Base-by-base conservation (phyloP, 2,797 vertebrate species). In the Brachyalestes nurse region DNA sequence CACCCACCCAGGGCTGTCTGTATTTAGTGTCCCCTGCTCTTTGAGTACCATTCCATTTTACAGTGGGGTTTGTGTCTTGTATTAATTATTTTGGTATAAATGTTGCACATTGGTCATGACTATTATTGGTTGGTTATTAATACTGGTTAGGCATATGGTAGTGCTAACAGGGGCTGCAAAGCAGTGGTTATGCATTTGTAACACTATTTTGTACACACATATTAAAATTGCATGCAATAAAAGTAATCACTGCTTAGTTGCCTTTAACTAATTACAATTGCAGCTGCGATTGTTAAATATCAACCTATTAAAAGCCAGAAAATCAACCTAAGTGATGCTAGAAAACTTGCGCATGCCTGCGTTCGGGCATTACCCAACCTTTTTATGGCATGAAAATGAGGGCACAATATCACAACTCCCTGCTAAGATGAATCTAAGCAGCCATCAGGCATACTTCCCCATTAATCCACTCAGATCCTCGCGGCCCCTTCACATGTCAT, bases 391-490 rank as follows among this genome's bases (percentile, higher is more conserved):
- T 66, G n/a, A 71, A 75, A 78, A 75, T 25, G 61, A 38, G 45
- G 28, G 55, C 57, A 53, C 79, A 76, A 80, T 76, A 86, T 83
- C 80, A 88, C 64, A 80, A 70, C 77, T 76, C 77, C 71, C 55
- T 9, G 40, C 77, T 79, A 83, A 55, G 5, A 60, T 76, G 76
- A 84, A 83, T 81, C 79, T 83, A 66, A 80, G 77, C 38, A 76
- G 72, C 75, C 74, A 83, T 86, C 72, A 83, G 75, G 75, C 66
- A 81, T 84, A 84, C 73, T 70, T 86, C 49, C 64, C 16, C 5
- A 72, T 80, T 81, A 87, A 88, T 86, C 82, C 79, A 80, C 60
- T n/a, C 76, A 85, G 75, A 85, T 81, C 80, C 73, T 55, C 57
- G 47, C 19, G 64, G 61, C 17, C 67, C 28, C 38, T 82, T 84